These are phyloP conservation scores for Struthidea cinerea DNA, from an alignment of 2,113 vertebrate genomes.

Conservation along the genomic window DNA sequence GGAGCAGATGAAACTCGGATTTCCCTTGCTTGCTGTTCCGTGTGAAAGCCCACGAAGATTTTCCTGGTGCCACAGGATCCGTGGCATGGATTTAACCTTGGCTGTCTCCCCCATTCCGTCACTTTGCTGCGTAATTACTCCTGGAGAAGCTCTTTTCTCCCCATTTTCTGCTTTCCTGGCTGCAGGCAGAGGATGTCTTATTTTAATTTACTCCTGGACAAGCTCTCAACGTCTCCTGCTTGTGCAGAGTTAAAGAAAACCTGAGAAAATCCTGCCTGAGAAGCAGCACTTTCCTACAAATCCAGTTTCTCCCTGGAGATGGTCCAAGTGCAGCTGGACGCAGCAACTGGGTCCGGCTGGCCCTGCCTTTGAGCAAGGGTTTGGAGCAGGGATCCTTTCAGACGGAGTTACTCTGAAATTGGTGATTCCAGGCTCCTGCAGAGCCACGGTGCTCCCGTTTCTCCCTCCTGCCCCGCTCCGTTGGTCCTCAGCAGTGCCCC, in stretches of 20 bases:
- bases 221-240: not conserved
- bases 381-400: not conserved
- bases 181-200: not conserved
- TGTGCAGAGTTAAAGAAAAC: not conserved
- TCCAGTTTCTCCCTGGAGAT: not conserved
- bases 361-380: not conserved
- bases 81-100: not conserved
- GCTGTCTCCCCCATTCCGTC: not conserved
- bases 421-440: not conserved
- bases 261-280: not conserved
- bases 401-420: not conserved
- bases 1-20: not conserved
- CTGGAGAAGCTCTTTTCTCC: not conserved
- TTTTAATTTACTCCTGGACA: not conserved
- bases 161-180: not conserved
- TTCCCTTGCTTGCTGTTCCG: not conserved
- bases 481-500: not conserved
- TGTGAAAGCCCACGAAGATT: not conserved
- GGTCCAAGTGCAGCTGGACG: not conserved
- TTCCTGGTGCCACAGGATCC: not conserved
- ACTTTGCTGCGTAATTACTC: not conserved
- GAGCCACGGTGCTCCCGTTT: accelerated
- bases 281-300: not conserved
- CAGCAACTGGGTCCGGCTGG: too few relatives aligned
- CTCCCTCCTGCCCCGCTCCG: not conserved